A percentile compares a stretch with the other conserved stretches of the same genome.
Evolutionary conservation across 2,888 invertebrate genomes (phyloP).

Genomic region (Parnassius mnemosyne): DNA sequence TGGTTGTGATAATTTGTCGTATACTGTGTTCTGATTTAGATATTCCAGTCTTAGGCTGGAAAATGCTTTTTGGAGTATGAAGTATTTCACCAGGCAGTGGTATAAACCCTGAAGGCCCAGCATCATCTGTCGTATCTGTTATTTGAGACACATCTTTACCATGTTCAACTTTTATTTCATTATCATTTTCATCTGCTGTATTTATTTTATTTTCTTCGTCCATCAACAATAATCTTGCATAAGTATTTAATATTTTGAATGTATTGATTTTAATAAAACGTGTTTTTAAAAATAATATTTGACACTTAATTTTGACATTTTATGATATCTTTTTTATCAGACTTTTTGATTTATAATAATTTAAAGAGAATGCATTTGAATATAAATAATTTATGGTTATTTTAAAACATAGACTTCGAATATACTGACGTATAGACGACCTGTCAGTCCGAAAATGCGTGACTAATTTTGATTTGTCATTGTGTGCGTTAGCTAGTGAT

Average conservation of each 20-base stretch:
- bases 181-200: conserved; percentile 41
- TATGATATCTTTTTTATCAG: conserved; percentile 11
- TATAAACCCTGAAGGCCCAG: conserved; percentile 58
- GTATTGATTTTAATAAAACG: conserved; percentile 33
- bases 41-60: conserved; percentile 47
- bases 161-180: conserved; percentile 40
- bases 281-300: conserved; percentile 25
- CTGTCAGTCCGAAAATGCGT: too few species aligned
- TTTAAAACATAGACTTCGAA: too few species aligned
- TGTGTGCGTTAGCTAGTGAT: too few species aligned
- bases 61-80: conserved; percentile 36
- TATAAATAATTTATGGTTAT: too few species aligned
- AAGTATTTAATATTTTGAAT: conserved; percentile 48
- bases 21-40: conserved; percentile 73
- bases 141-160: conserved; percentile 33
- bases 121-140: conserved; percentile 45
- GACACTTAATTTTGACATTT: conserved; percentile 31
- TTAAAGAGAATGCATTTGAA: too few species aligned
- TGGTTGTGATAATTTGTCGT: conserved; percentile 57
- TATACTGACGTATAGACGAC: too few species aligned
- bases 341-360: too few species aligned
- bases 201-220: conserved; percentile 51
- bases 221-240: conserved; percentile 61
- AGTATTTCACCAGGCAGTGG: conserved; percentile 58
- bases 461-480: too few species aligned